Evolutionary conservation across 2,888 invertebrate genomes (phyloP).

Genomic region (Petrolisthes cinctipes): DNA sequence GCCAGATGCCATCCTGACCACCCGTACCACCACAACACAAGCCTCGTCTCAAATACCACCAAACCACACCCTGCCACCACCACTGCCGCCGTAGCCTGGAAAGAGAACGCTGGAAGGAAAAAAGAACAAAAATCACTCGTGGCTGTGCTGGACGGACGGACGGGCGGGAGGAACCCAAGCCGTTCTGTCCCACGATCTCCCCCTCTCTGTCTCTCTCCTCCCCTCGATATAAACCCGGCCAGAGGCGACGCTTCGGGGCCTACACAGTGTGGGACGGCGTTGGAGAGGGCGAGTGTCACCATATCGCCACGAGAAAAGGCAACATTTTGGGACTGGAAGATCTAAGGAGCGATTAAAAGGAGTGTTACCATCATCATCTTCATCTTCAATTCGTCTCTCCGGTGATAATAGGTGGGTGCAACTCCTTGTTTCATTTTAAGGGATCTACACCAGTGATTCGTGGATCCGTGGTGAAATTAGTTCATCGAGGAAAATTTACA

Average conservation of each 20-base stretch:
- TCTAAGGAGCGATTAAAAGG: not conserved
- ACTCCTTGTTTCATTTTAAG: not conserved
- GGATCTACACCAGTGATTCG: too few relatives aligned
- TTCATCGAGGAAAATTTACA: not conserved
- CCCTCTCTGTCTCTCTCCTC: conserved; percentile 9
- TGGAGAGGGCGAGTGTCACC: conserved; percentile 6
- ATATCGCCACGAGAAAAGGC: not conserved
- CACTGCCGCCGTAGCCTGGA: conserved; percentile 20
- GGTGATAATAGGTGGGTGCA: not conserved
- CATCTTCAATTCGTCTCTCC: not conserved
- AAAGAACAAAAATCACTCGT: not conserved
- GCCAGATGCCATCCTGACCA: conserved; percentile 38
- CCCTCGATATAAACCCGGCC: conserved; percentile 14
- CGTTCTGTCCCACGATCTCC: not conserved
- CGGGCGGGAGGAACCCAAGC: not conserved
- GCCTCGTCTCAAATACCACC: conserved; percentile 15
- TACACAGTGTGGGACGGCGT: not conserved
- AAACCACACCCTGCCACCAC: conserved; percentile 23
- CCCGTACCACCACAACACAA: conserved; percentile 31
- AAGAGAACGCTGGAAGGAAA: not conserved
- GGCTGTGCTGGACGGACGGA: not conserved
- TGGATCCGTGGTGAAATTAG: not conserved
- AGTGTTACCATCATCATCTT: not conserved
- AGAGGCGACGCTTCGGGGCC: conserved; percentile 13
- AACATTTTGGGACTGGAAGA: not conserved